These are phyloP conservation scores for Clunio marinus DNA, from an alignment of 2,888 invertebrate genomes.

Conservation along the genomic window DNA sequence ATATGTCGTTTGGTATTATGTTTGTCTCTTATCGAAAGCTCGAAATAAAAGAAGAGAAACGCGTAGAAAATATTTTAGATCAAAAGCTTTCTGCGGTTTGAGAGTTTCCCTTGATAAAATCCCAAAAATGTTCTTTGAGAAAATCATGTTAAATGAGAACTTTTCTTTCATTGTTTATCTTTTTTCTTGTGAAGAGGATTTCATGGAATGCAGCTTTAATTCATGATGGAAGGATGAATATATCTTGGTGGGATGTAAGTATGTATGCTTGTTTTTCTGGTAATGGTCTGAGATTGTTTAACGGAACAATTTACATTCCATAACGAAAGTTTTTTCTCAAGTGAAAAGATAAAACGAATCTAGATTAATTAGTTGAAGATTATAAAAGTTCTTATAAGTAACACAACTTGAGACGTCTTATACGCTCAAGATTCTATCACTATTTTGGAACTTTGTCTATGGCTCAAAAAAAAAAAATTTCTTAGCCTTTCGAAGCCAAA, in stretches of 20 bases:
- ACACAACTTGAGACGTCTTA: neutral
- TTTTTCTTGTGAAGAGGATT: neutral
- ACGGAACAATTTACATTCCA: conserved; percentile 5
- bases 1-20: neutral
- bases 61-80: too few species aligned
- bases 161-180: neutral
- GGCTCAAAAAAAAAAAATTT: neutral
- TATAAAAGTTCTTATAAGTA: neutral
- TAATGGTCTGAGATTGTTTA: conserved; percentile 1
- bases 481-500: neutral
- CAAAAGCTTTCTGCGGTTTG: too few species aligned
- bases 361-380: neutral
- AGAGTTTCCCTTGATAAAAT: too few species aligned
- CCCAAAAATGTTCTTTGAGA: too few species aligned
- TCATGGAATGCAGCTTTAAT: neutral
- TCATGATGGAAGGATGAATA: neutral
- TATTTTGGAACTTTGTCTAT: too few species aligned
- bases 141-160: too few species aligned
- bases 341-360: neutral
- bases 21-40: neutral
- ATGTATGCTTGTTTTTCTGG: neutral
- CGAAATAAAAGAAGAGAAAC: too few species aligned
- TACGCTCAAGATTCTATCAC: neutral
- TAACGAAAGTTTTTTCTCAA: neutral
- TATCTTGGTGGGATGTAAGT: neutral